phyloP scores from a whole-genome alignment of 2,113 vertebrate species.

The Platichthys stellatus region DNA sequence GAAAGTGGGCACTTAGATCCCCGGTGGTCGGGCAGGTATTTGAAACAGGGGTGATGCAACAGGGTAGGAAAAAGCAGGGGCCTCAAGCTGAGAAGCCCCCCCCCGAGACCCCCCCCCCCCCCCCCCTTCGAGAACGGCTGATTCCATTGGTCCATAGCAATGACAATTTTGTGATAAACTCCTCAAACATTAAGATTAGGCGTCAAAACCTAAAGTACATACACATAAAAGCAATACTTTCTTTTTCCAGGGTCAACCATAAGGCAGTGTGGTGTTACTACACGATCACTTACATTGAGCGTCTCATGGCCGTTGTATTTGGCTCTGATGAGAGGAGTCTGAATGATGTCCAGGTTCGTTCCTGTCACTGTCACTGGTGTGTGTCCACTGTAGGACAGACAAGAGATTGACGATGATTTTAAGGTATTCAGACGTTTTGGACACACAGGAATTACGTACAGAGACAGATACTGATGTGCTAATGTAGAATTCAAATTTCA shows the following conservation, averaged over 20 bases:
- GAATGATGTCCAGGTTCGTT: slow-evolving; percentile 96
- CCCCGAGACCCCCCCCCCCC: too few species aligned
- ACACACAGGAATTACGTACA: slow-evolving; percentile 10
- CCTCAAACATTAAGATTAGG: too few species aligned
- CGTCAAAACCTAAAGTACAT: too few species aligned
- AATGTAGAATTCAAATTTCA: not conserved
- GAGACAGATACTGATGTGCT: not conserved
- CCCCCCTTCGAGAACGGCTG: too few species aligned
- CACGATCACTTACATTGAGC: slow-evolving; percentile 88
- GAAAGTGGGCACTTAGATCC: not conserved
- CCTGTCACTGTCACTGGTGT: slow-evolving; percentile 95
- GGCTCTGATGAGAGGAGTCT: slow-evolving; percentile 95
- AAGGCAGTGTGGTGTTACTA: not conserved
- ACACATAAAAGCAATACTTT: not conserved
- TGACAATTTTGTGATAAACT: too few species aligned
- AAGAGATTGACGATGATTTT: not conserved
- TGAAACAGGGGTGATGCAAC: not conserved
- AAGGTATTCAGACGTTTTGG: slow-evolving; percentile 7
- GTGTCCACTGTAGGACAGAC: slow-evolving; percentile 85
- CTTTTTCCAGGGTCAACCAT: not conserved
- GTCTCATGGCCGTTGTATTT: slow-evolving; percentile 94
- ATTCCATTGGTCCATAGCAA: too few species aligned
- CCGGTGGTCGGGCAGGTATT: not conserved
- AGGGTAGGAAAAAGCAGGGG: not conserved
- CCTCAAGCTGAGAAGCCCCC: too few species aligned